Evolutionary conservation across 2,113 vertebrate species (phyloP).

Genomic region (Progne subis): DNA sequence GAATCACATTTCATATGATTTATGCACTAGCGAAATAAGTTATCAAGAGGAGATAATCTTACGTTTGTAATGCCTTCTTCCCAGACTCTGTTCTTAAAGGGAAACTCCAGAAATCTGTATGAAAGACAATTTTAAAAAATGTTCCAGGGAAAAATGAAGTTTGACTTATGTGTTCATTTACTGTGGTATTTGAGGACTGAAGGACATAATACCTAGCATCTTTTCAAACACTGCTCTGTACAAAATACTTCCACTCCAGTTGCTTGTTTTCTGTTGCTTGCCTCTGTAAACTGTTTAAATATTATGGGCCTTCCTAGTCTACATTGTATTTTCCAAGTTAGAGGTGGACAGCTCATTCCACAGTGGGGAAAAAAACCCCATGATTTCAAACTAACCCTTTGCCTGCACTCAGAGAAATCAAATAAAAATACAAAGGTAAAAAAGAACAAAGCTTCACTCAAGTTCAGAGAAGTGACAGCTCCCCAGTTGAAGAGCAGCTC

Average conservation of each 20-base stretch:
- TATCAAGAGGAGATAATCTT: not conserved
- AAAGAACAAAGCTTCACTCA: not conserved
- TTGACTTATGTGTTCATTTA: not conserved
- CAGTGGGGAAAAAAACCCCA: not conserved
- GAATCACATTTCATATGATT: constrained; percentile 1
- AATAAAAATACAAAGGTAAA: not conserved
- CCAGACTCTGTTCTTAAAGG: not conserved
- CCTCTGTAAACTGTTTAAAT: not conserved
- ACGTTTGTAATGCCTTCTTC: not conserved
- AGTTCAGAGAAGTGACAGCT: not conserved
- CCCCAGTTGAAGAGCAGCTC: not conserved
- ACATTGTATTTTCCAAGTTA: not conserved
- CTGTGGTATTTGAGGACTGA: not conserved
- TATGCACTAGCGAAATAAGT: not conserved
- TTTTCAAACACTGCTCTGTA: not conserved
- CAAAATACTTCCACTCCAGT: not conserved
- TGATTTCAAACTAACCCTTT: not conserved
- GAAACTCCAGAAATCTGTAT: not conserved
- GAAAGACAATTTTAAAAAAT: not conserved
- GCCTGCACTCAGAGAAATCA: not conserved
- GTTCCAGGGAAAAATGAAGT: not conserved
- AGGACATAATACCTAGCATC: not conserved
- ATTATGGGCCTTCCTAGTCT: not conserved
- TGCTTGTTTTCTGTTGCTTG: not conserved
- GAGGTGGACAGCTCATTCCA: not conserved